Conservation (phyloP, 2,888 invertebrate genomes). For the Diaphora mendica region DNA sequence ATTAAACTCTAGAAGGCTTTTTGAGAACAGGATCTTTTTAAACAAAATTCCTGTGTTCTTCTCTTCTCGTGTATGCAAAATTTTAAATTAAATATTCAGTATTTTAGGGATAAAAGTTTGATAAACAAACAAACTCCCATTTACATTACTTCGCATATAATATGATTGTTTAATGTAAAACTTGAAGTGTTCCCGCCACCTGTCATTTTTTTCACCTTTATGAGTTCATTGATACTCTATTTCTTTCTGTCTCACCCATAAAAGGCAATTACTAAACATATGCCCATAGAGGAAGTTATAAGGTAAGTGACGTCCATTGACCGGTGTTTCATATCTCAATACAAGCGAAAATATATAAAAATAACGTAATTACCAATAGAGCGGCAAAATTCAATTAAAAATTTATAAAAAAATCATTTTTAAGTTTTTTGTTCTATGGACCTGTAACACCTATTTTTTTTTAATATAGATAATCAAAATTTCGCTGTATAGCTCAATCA, state of each 20-base stretch:
- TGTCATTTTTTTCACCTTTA: background rate
- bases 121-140: background rate
- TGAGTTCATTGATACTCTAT: background rate
- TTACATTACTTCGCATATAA: background rate
- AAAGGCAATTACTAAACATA: background rate
- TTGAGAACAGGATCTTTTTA: too few species aligned
- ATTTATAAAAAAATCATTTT: too few species aligned
- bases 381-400: background rate
- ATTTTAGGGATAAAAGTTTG: background rate
- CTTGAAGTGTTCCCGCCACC: background rate
- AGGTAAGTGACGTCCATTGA: background rate
- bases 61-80: too few species aligned
- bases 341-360: background rate
- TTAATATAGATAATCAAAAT: slow-evolving; percentile 24
- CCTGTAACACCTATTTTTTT: background rate
- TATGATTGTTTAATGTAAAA: background rate
- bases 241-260: background rate
- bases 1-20: too few species aligned
- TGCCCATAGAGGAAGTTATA: background rate
- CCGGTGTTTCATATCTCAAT: background rate
- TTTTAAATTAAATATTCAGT: too few species aligned
- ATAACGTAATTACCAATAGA: background rate
- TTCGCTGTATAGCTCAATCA: slow-evolving; percentile 32
- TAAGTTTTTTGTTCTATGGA: background rate
- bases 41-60: too few species aligned